Conservation (phyloP, 2,113 vertebrate genomes). For the Tragelaphus scriptus region DNA sequence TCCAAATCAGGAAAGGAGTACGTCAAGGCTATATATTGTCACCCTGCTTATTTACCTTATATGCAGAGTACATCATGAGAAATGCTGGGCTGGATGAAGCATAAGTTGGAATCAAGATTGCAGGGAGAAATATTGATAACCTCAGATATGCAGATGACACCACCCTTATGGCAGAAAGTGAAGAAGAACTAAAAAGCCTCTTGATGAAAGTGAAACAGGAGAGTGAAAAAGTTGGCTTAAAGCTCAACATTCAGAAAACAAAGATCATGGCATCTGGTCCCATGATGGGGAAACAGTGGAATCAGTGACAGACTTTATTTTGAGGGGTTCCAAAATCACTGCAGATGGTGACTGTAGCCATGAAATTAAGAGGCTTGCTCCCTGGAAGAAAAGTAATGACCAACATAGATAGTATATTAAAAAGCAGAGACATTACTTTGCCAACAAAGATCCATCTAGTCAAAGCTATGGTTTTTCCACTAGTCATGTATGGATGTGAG, state of each 20-base stretch:
- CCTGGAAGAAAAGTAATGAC: background rate
- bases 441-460: background rate
- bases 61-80: background rate
- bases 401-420: background rate
- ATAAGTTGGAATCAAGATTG: background rate
- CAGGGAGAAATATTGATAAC: rapidly evolving
- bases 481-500: background rate
- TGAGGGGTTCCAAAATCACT: background rate
- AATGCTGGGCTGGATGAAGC: background rate
- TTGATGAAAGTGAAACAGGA: background rate
- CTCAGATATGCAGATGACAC: background rate
- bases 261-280: background rate
- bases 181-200: background rate
- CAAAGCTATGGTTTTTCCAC: background rate
- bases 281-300: background rate
- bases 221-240: background rate
- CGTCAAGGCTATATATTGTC: background rate
- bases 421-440: background rate
- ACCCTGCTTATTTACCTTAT: background rate
- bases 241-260: background rate
- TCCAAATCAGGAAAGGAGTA: rapidly evolving
- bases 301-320: background rate
- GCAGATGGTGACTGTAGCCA: background rate
- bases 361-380: background rate
- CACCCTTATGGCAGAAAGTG: background rate